phyloP scores from a whole-genome alignment of 2,888 invertebrate species.

The Melitaea athalia region DNA sequence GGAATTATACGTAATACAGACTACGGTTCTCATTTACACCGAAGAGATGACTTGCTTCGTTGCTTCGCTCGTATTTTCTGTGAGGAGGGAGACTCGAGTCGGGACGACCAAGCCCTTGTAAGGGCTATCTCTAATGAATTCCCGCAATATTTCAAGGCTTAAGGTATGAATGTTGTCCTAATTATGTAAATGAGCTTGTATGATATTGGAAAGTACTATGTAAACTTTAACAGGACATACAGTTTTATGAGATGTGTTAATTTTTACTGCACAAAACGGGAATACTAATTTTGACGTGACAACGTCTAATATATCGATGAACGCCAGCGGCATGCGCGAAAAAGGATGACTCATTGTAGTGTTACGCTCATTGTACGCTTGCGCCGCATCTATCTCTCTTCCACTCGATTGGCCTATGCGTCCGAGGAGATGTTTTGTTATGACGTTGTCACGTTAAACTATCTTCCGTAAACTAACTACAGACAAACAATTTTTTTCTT shows the following conservation, averaged over 20 bases:
- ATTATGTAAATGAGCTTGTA: slow-evolving; percentile 1
- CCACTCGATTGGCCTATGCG: no score
- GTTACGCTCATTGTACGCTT: no score
- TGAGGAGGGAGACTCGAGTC: slow-evolving; percentile 89
- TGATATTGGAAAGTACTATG: not conserved
- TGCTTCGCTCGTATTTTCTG: slow-evolving; percentile 94
- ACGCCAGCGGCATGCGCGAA: no score
- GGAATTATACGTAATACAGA: slow-evolving; percentile 91
- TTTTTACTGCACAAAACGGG: no score
- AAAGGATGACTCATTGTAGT: no score
- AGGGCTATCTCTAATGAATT: slow-evolving; percentile 92
- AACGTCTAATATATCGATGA: no score
- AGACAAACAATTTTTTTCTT: no score
- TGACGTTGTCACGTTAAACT: no score
- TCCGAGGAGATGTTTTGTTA: no score
- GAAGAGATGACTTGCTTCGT: slow-evolving; percentile 90
- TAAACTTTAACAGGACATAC: not conserved
- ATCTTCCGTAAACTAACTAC: no score
- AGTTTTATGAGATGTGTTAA: not conserved
- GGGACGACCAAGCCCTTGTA: slow-evolving; percentile 89
- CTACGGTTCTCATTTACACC: slow-evolving; percentile 90
- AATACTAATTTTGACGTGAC: no score
- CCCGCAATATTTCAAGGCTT: slow-evolving; percentile 88
- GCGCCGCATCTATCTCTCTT: no score
- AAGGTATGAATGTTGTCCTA: slow-evolving; percentile 44